A percentile compares a stretch with the other conserved stretches of the same genome.
Evolutionary conservation across 2,797 vertebrate species (phyloP).

Genomic region (Champsocephalus esox): DNA sequence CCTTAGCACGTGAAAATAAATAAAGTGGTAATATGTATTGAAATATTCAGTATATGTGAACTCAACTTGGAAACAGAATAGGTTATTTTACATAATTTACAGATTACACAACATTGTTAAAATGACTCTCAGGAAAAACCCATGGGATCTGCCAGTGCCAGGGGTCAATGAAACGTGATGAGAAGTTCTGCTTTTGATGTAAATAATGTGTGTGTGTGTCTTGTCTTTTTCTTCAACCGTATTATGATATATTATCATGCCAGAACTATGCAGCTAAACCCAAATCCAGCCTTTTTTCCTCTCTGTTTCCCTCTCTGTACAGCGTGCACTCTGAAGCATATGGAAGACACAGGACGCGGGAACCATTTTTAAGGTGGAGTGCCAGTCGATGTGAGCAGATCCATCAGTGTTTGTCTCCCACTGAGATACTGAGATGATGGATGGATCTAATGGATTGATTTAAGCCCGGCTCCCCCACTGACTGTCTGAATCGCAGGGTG

Average conservation of each 20-base stretch:
- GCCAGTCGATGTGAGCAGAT: conserved; percentile 71
- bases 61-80: conserved; percentile 2
- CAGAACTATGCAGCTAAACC: conserved; percentile 23
- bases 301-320: not conserved
- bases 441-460: conserved; percentile 83
- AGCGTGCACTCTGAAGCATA: conserved; percentile 23
- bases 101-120: not conserved
- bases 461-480: conserved; percentile 67
- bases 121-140: no score
- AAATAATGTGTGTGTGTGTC: conserved; percentile 3
- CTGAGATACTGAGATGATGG: conserved; percentile 81
- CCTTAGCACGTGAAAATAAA: not conserved
- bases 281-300: conserved; percentile 1
- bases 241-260: conserved; percentile 22
- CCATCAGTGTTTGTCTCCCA: conserved; percentile 80
- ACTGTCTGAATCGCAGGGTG: conserved; percentile 69
- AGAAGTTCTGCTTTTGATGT: conserved; percentile 3
- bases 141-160: not conserved
- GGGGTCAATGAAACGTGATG: not conserved
- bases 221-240: not conserved
- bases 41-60: not conserved
- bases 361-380: conserved; percentile 61
- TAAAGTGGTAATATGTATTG: no score
- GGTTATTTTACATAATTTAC: not conserved
- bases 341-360: conserved; percentile 37